These are phyloP conservation scores for Oncorhynchus masou DNA, from an alignment of 2,113 vertebrate genomes.

Conservation along the genomic window DNA sequence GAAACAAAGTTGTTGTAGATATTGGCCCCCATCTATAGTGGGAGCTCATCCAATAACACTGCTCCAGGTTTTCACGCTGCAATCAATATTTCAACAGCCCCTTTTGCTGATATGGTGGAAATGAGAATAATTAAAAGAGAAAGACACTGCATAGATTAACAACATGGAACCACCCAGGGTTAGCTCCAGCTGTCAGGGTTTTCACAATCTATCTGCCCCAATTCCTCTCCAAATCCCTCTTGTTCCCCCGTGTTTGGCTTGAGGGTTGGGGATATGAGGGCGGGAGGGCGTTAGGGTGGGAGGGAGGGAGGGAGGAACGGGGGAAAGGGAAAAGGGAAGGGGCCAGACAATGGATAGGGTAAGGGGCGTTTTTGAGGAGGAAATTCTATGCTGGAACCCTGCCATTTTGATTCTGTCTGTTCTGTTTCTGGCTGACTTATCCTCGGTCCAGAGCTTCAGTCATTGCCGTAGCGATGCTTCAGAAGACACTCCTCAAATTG, in stretches of 20 bases:
- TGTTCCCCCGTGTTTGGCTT: slow-evolving; percentile 34
- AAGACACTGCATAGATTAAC: slow-evolving; percentile 42
- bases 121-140: slow-evolving; percentile 32
- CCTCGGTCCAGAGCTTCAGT: slow-evolving; percentile 14
- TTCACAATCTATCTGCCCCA: slow-evolving; percentile 59
- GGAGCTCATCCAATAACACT: slow-evolving; percentile 17
- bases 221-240: slow-evolving; percentile 52
- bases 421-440: slow-evolving; percentile 38
- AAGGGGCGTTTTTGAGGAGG: slow-evolving; percentile 14
- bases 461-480: slow-evolving; percentile 4
- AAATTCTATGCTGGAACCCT: slow-evolving; percentile 29
- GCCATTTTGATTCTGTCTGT: slow-evolving; percentile 46
- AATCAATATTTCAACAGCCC: slow-evolving; percentile 29
- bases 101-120: slow-evolving; percentile 38
- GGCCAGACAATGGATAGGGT: slow-evolving; percentile 7
- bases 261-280: slow-evolving; percentile 20
- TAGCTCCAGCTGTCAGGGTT: slow-evolving; percentile 50
- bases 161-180: slow-evolving; percentile 48
- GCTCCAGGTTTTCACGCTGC: not conserved
- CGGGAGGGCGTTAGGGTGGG: too few relatives aligned
- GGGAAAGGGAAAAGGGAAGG: too few relatives aligned
- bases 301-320: too few relatives aligned
- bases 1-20: not conserved
- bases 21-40: slow-evolving; percentile 6
- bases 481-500: slow-evolving; percentile 21